These are phyloP conservation scores for Ovibos moschatus DNA, from an alignment of 2,113 vertebrate genomes.

Conservation along the genomic window DNA sequence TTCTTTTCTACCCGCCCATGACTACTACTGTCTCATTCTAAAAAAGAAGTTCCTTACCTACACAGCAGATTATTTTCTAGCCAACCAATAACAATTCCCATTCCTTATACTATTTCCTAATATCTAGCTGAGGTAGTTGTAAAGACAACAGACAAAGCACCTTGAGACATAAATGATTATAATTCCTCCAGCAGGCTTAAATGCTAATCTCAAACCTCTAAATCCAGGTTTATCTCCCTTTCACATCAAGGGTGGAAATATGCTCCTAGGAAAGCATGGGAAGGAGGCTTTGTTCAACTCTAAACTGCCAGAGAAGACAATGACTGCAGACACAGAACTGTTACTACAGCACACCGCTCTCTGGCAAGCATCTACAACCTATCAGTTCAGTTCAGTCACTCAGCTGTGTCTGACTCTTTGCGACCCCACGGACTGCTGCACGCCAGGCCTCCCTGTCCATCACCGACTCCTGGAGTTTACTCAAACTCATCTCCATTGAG, in stretches of 20 bases:
- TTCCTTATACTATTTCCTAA: background rate
- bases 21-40: background rate
- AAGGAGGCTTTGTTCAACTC: background rate
- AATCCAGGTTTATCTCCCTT: background rate
- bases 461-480: background rate
- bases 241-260: conserved; percentile 7
- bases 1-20: background rate
- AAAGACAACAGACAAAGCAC: background rate
- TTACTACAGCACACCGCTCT: background rate
- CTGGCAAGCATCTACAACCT: background rate
- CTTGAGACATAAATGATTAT: background rate
- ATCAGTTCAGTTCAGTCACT: background rate
- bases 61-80: background rate
- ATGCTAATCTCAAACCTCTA: conserved; percentile 7
- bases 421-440: background rate
- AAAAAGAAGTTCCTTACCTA: background rate
- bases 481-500: background rate
- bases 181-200: background rate
- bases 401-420: background rate
- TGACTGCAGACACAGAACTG: background rate
- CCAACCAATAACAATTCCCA: background rate
- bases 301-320: background rate
- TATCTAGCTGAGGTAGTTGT: background rate
- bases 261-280: background rate
- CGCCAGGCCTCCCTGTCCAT: background rate